Percentiles rank a stretch among this genome's conserved stretches.
Conservation (phyloP, 92 coral and sea anemone genomes). For the Porites divaricata region DNA sequence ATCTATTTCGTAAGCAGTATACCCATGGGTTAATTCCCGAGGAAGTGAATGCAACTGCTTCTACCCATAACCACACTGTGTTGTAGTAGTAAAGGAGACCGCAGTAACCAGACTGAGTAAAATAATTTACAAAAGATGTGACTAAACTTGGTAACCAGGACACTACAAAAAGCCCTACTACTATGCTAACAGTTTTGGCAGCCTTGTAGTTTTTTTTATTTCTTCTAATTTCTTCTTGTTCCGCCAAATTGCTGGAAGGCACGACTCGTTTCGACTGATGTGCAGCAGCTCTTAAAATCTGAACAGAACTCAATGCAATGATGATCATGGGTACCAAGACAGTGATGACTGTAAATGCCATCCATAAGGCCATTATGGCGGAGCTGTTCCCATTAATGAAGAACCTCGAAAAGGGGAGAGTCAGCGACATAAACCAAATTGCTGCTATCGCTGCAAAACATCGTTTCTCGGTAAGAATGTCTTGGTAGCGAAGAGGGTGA, state of each 20-base stretch:
- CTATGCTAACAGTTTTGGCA: conserved; percentile 6
- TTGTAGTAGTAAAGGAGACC: background rate
- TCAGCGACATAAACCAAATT: background rate
- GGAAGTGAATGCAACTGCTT: background rate
- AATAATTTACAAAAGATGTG: background rate
- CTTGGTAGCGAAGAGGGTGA: background rate
- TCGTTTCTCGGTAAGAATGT: background rate
- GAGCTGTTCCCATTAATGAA: background rate
- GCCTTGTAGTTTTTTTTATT: background rate
- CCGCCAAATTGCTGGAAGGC: background rate
- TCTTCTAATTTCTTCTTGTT: background rate
- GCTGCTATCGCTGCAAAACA: background rate
- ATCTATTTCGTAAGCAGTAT: background rate
- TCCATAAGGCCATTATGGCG: background rate
- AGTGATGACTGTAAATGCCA: conserved; percentile 3
- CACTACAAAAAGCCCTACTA: background rate
- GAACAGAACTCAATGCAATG: background rate
- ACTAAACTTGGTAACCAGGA: background rate
- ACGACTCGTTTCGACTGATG: background rate
- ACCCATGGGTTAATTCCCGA: conserved; percentile 5
- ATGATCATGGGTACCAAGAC: background rate
- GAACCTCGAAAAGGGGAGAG: background rate
- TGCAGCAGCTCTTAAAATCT: background rate
- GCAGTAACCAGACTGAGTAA: background rate
- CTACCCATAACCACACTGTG: background rate